Percentiles rank a stretch among this genome's conserved stretches.
These are phyloP conservation scores for Dyspetes luteomarginatus DNA, from an alignment of 2,888 invertebrate species.

Conservation along the genomic window DNA sequence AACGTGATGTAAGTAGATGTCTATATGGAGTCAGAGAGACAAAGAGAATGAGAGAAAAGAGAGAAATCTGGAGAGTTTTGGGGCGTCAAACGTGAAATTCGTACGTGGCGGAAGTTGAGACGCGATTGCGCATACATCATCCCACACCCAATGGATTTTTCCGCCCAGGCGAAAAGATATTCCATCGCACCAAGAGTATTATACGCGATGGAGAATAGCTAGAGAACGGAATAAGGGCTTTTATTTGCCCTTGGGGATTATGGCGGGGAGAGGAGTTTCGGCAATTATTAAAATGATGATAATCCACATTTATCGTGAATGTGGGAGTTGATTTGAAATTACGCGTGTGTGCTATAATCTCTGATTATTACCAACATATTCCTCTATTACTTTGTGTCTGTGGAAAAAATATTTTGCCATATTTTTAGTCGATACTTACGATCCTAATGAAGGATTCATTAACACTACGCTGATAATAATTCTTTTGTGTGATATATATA, in stretches of 20 bases:
- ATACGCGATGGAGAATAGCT: background rate
- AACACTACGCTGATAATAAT: constrained; percentile 36
- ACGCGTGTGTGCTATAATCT: background rate
- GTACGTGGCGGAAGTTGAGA: constrained; percentile 65
- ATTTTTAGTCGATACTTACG: constrained; percentile 33
- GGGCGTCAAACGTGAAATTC: constrained; percentile 35
- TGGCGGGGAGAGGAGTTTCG: constrained; percentile 26
- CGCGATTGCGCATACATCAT: constrained; percentile 70
- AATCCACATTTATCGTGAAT: constrained; percentile 41
- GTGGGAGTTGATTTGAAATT: constrained; percentile 10
- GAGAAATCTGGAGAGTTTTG: background rate
- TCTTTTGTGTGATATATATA: too few relatives aligned
- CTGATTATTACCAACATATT: constrained; percentile 6
- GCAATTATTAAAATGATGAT: constrained; percentile 61
- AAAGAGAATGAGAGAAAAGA: too few relatives aligned
- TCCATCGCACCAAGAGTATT: background rate
- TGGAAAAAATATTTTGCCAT: background rate
- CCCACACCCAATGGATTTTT: constrained; percentile 51
- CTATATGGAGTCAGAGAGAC: background rate
- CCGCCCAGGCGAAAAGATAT: constrained; percentile 22
- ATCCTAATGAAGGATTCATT: constrained; percentile 43
- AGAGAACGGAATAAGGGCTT: constrained; percentile 36
- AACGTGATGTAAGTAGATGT: background rate
- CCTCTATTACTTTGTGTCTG: background rate
- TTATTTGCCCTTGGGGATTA: constrained; percentile 52